A percentile compares a stretch with the other conserved stretches of the same genome.
Conservation (phyloP, 2,113 vertebrate genomes). For the Myotis lucifugus region DNA sequence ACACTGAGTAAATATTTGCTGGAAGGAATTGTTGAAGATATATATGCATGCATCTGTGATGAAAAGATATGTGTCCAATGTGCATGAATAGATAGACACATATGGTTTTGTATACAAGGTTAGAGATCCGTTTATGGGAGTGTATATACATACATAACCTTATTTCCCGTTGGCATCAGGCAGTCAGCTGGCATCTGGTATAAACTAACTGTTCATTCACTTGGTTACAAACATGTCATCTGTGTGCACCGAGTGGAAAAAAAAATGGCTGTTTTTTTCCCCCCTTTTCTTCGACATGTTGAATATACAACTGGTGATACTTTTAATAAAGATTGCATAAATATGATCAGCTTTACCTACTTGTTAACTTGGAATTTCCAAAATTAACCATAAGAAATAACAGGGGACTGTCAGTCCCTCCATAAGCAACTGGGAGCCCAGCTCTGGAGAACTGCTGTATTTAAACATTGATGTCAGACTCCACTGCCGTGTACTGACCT, state of each 20-base stretch:
- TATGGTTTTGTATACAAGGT: conserved; percentile 71
- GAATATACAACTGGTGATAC: neutral
- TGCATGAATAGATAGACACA: conserved; percentile 30
- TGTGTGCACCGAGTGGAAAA: neutral
- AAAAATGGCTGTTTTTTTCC: neutral
- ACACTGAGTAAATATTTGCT: conserved; percentile 42
- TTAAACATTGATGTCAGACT: no score
- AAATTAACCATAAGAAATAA: neutral
- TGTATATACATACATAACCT: conserved; percentile 37
- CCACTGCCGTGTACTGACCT: neutral
- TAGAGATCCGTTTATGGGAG: conserved; percentile 51
- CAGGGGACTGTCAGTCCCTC: neutral
- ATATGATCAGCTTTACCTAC: neutral
- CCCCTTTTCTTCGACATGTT: neutral
- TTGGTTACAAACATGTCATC: neutral
- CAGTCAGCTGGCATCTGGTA: conserved; percentile 58
- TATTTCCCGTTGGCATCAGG: conserved; percentile 66
- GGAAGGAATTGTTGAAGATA: neutral
- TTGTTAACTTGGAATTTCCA: conserved; percentile 34
- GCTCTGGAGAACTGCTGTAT: neutral
- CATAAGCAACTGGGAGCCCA: neutral
- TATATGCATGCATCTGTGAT: neutral
- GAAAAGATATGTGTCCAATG: neutral
- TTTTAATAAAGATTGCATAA: neutral
- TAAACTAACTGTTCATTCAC: conserved; percentile 24